Base-by-base conservation (phyloP, 2,888 invertebrate species). In the Digitonthophagus gazella region DNA sequence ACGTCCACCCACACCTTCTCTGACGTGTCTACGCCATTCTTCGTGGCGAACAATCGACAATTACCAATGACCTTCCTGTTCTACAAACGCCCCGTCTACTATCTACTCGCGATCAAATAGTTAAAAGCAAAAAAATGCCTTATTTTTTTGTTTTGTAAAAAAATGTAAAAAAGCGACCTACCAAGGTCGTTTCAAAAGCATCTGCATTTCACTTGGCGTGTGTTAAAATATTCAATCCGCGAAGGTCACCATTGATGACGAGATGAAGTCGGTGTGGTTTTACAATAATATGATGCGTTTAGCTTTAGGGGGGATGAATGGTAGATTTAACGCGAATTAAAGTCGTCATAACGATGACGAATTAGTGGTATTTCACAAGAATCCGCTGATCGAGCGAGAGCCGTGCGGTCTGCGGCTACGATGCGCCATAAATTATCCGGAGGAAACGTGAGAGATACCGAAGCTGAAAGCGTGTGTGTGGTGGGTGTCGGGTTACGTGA, bases 41-140 rank as follows among this genome's bases (percentile, higher is more conserved):
- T 19, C 18, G 20, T 18, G 19, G 20, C 61, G 18, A 61, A 61
- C 61, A 61, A 61, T 18, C 61, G 61, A 20, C 61, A 61, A 61
- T 61, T 61, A 61, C 18, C n/a, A n/a, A n/a, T 61, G 61, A 61
- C 61, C 61, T 61, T 61, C 61, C 61, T 61, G 61, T 44, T 44
- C 28, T 44, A 44, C 28, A 44, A 44, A 44, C 28, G 28, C 28
- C 28, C 28, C 11, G 28, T 44, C 28, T 44, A 44, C 28, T 44
- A 44, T 44, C 28, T 44, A 44, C 28, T 44, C 28, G 1, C 28
- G 28, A 44, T 44, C 28, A 44, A 44, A 44, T 11, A 44, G n/a
- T n/a, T n/a, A 44, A 44, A 44, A 44, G 11, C 28, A 44, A 44
- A 44, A 44, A 44, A 44, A 44, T 5, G 28, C 28, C 11, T 8